Conservation (phyloP, 2,888 invertebrate species). For the Thumatha senex region DNA sequence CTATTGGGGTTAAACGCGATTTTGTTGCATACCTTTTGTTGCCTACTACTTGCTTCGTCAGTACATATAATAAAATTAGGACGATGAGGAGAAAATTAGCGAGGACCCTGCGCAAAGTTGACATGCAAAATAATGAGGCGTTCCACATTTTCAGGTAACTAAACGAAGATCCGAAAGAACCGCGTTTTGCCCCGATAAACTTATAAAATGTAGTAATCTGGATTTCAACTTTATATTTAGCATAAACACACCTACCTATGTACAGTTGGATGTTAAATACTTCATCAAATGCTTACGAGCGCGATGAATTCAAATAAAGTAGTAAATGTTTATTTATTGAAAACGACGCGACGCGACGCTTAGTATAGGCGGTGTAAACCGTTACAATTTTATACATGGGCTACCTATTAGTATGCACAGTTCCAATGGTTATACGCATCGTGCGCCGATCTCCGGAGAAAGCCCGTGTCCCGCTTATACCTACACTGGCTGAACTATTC, state of each 20-base stretch:
- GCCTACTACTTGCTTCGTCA: no score
- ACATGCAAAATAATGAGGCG: no score
- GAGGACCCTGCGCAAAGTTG: no score
- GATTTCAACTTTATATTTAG: conserved; percentile 31
- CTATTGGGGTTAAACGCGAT: no score
- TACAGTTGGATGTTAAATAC: conserved; percentile 69
- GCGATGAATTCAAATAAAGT: conserved; percentile 69
- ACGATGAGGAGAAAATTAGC: no score
- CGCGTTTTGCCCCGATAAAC: no score
- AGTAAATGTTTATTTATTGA: conserved; percentile 69
- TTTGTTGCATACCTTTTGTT: no score
- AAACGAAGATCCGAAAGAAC: no score
- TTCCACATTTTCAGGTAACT: no score
- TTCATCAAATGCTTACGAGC: conserved; percentile 55
- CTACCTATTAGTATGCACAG: conserved; percentile 72
- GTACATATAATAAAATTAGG: no score
- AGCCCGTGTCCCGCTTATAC: conserved; percentile 69
- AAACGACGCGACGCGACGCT: conserved; percentile 55
- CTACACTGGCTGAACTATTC: conserved; percentile 57
- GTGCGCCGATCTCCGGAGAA: conserved; percentile 65
- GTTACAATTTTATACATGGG: conserved; percentile 75
- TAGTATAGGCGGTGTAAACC: conserved; percentile 65
- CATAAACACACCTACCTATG: conserved; percentile 34
- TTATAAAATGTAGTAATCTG: no score
- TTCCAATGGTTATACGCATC: conserved; percentile 66